Percentiles rank a stretch among this genome's conserved stretches.
Evolutionary conservation across 2,113 vertebrate species (phyloP).

Genomic region (Apaloderma vittatum): DNA sequence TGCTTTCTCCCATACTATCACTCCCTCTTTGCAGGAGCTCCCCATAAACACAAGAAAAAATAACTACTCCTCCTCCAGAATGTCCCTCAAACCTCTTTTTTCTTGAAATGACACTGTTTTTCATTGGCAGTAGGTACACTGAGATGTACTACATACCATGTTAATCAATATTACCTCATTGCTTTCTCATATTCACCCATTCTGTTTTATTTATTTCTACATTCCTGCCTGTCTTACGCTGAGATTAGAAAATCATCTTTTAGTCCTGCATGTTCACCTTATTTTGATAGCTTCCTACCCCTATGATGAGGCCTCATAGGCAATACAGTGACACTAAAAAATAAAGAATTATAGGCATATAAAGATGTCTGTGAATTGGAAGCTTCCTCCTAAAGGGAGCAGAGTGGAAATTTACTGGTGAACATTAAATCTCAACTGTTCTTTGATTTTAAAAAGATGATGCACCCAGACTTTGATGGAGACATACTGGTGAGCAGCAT

Average conservation of each 20-base stretch:
- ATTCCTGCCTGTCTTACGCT: background rate
- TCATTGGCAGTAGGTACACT: background rate
- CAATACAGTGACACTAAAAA: conserved; percentile 45
- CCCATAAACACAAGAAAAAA: conserved; percentile 64
- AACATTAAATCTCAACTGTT: conserved; percentile 60
- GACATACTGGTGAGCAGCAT: conserved; percentile 44
- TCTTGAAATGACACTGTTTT: conserved; percentile 37
- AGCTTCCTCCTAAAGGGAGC: conserved; percentile 35
- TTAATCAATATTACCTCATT: conserved; percentile 52
- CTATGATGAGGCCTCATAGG: conserved; percentile 2
- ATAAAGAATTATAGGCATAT: conserved; percentile 53
- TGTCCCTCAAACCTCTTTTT: conserved; percentile 45
- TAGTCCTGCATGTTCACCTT: conserved; percentile 35
- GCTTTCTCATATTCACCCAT: background rate
- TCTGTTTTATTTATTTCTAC: conserved; percentile 60
- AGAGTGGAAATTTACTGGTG: conserved; percentile 53
- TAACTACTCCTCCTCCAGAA: conserved; percentile 48
- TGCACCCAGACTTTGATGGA: conserved; percentile 17
- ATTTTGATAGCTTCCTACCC: conserved; percentile 39
- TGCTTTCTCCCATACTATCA: conserved; percentile 55
- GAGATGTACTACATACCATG: background rate
- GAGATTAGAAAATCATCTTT: conserved; percentile 53
- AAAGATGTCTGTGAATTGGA: background rate
- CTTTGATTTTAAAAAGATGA: conserved; percentile 58
- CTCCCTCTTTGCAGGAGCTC: conserved; percentile 45